Evolutionary conservation across 2,888 invertebrate genomes (phyloP), one percentile per base, ranked within the genome.

Genomic region (Lepidocyrtinus sp.): DNA sequence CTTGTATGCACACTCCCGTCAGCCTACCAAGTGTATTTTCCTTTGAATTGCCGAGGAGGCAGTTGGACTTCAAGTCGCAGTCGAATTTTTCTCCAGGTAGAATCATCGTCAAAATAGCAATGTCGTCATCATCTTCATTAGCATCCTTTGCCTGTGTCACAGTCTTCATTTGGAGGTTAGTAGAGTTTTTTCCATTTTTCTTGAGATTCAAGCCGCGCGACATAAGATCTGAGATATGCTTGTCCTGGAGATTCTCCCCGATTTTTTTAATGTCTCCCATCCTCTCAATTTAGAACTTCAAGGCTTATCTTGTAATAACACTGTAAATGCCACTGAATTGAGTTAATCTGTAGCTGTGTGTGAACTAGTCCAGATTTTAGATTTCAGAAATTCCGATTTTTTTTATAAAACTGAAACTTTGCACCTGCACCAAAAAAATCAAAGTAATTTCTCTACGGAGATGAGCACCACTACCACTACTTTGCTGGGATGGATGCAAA

Each of bases 31-130:
- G 93, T 87, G 92, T 91, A 83, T 94, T 93, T 89, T 92, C 92
- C 88, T 92, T 92, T 45, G 93, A 91, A 89, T 96, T 94, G 45
- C 95, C 95, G 79, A 93, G 89, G 63, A 92, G 89, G 88, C 96
- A 96, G 75, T 93, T 92, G 86, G 92, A 92, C 82, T 93, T 93
- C 87, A 94, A 90, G 85, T 92, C 91, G 90, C 96, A 96, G 88
- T 92, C 91, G 89, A 96, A 96, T 69, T 89, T 88, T 87, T 93
- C 92, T 88, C 93, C 91, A 63, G 95, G 93, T 82, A 95, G 90
- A 88, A 96, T 94, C 93, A 95, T 95, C 85, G 95, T 94, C 87
- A 96, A 90, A 87, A 96, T 93, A 72, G 96, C 96, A 82, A 96
- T 93, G 90, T 96, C 96, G 90, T 96, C 95, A 89, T 95, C 94